Evolutionary conservation across 2,797 vertebrate species (phyloP), one percentile per base, ranked within the genome.

Genomic region (Pygocentrus nattereri): DNA sequence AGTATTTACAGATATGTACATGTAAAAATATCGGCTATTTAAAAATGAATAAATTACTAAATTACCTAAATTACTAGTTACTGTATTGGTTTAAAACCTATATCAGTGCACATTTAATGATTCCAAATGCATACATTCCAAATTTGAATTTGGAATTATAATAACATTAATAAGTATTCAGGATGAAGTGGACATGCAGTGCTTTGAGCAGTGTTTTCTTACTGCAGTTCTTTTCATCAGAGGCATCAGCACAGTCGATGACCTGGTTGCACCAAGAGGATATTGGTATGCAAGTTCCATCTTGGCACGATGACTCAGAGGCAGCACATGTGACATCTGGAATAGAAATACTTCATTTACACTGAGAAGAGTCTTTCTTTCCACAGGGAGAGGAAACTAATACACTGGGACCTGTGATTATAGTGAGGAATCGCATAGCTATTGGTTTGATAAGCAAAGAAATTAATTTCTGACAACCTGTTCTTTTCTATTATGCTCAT

Each of bases 141-240:
- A 67, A 19, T 19, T 19, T 15, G 18, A 64, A 38, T 67, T 41
- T 68, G 19, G 0, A 69, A 16, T 25, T 15, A 25, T 23, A 23
- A 67, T n/a, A 38, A 41, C 38, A 67, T 8, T 27, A 4, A 27
- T 3, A 15, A 16, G 12, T 30, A 8, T 56, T 16, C 23, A 58
- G 21, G 64, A 77, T 44, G 76, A 78, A 13, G 10, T 34, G 58
- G 59, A 30, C 2, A 19, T 61, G 59, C 27, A 47, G 11, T 44
- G 41, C 44, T 73, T 56, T 72, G 30, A 44, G 18, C 23, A 74
- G 15, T 16, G 1, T 52, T 71, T 75, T 90, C 98, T 96, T 91
- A 99, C 98, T 96, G 93, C 98, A 99, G 89, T 85, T 95, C 90
- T 96, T 98, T 87, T 99, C 98, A 90, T 99, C 98, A 0, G 97